phyloP scores from a whole-genome alignment of 2,888 invertebrate genomes.

The Amphipoea oculea region DNA sequence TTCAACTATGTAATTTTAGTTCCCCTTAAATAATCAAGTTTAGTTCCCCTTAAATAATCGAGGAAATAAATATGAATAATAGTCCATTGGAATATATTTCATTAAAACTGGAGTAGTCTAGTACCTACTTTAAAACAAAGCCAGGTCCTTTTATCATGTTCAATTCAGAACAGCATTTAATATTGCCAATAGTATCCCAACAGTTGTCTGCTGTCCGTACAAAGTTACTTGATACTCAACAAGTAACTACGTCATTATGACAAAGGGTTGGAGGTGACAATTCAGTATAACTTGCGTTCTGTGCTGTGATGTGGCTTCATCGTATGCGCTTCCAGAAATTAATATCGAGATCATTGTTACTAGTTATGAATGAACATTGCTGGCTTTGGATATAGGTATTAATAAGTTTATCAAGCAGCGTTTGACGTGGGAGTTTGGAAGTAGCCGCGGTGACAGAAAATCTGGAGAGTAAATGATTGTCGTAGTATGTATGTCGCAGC shows the following conservation, averaged over 20 bases:
- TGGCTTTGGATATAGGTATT: neutral
- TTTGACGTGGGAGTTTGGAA: neutral
- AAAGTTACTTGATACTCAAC: conserved; percentile 29
- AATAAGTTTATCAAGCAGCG: neutral
- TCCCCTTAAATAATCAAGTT: neutral
- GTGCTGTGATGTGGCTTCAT: conserved; percentile 11
- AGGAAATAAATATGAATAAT: neutral
- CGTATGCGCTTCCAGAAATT: conserved; percentile 20
- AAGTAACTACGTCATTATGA: conserved; percentile 6
- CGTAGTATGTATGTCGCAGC: neutral
- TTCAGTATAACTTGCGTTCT: conserved; percentile 21
- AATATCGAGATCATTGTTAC: conserved; percentile 43
- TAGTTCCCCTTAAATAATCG: neutral
- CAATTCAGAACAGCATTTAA: neutral
- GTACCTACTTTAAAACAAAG: neutral
- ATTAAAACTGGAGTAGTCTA: no score
- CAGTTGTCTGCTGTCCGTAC: conserved; percentile 17
- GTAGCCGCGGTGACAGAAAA: neutral
- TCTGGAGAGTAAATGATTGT: neutral
- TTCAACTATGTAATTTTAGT: no score
- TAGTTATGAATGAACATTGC: conserved; percentile 19
- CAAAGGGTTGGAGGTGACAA: conserved; percentile 22
- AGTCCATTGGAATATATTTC: no score
- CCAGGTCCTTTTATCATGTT: no score
- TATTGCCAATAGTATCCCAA: conserved; percentile 15